Conservation (phyloP, 2,797 vertebrate genomes). For the Schizopygopsis pylzovi region DNA sequence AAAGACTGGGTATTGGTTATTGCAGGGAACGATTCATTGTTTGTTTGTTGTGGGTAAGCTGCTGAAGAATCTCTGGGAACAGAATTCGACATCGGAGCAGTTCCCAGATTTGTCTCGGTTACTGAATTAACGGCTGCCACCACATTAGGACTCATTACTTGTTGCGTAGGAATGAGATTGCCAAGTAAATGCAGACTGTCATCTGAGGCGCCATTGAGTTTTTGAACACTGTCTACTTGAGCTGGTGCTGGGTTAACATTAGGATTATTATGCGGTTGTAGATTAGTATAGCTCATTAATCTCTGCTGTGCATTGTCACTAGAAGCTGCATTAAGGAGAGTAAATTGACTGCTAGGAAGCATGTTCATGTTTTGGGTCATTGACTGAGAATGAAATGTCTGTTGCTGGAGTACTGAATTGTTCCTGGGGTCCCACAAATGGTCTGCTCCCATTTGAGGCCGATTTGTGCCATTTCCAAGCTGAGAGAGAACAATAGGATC, state of each 20-base stretch:
- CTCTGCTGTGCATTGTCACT: slow-evolving; percentile 67
- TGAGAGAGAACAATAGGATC: slow-evolving; percentile 91
- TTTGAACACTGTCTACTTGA: slow-evolving; percentile 30
- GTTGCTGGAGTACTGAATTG: slow-evolving; percentile 54
- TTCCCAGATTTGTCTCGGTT: slow-evolving; percentile 51
- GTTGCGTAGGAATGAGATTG: slow-evolving; percentile 54
- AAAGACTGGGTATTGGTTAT: slow-evolving; percentile 55
- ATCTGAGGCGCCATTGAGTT: slow-evolving; percentile 21
- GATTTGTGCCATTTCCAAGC: slow-evolving; percentile 79
- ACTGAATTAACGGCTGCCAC: slow-evolving; percentile 59
- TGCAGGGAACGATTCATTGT: slow-evolving; percentile 55
- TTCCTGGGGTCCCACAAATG: slow-evolving; percentile 74
- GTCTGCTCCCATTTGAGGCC: slow-evolving; percentile 75
- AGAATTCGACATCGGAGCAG: slow-evolving; percentile 53
- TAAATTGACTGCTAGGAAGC: slow-evolving; percentile 55
- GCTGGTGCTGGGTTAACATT: slow-evolving; percentile 47
- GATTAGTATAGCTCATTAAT: slow-evolving; percentile 42
- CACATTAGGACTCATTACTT: slow-evolving; percentile 55
- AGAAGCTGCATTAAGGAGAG: slow-evolving; percentile 58
- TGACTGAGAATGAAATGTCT: slow-evolving; percentile 63
- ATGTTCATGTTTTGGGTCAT: slow-evolving; percentile 51
- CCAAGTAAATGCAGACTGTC: slow-evolving; percentile 49
- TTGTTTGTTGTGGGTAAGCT: slow-evolving; percentile 61
- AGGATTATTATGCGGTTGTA: slow-evolving; percentile 52
- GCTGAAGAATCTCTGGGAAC: slow-evolving; percentile 43